A percentile compares a stretch with the other conserved stretches of the same genome.
Evolutionary conservation across 2,113 vertebrate species (phyloP).

Genomic region (Protobothrops flavoviridis): DNA sequence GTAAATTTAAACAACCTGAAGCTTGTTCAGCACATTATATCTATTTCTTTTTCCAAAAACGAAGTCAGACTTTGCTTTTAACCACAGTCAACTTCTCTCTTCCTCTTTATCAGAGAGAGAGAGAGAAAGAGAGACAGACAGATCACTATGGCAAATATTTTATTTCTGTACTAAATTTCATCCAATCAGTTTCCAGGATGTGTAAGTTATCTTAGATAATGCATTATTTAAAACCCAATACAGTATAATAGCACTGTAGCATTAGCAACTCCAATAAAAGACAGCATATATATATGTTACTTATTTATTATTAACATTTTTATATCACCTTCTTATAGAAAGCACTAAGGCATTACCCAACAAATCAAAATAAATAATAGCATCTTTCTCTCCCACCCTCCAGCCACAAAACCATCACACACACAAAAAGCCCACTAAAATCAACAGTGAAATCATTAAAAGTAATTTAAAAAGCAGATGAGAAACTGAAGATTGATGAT

Average conservation of each 20-base stretch:
- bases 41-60: conserved; percentile 1
- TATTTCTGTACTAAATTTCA: neutral
- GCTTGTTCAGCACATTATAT: conserved; percentile 31
- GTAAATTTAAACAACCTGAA: conserved; percentile 28
- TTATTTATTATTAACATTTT: neutral
- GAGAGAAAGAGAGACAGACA: neutral
- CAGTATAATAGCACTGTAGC: neutral
- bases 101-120: neutral
- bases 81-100: neutral
- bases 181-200: neutral
- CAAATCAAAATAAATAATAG: neutral
- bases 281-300: neutral
- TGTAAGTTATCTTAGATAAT: neutral
- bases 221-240: neutral
- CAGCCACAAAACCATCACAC: neutral
- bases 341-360: neutral
- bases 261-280: neutral
- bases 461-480: neutral
- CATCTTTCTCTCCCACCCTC: neutral
- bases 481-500: neutral
- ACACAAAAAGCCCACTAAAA: neutral
- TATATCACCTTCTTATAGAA: neutral
- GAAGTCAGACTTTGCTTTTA: neutral
- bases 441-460: neutral
- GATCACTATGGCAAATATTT: neutral